Conservation (phyloP, 2,797 vertebrate species). For the Chiloscyllium punctatum region DNA sequence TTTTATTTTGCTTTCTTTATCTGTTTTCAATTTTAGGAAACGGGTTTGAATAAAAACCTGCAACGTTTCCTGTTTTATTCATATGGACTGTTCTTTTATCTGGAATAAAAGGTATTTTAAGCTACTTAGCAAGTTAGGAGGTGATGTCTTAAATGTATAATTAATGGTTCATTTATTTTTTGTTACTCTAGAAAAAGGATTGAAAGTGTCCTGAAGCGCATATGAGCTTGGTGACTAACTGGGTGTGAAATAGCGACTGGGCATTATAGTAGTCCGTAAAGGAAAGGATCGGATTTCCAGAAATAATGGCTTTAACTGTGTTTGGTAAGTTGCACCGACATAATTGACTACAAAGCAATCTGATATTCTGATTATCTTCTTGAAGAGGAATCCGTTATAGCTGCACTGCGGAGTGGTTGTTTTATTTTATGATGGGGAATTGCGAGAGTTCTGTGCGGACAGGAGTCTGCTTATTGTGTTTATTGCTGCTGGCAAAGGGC, state of each 20-base stretch:
- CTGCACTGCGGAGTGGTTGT: no score
- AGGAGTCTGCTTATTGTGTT: conserved; percentile 3
- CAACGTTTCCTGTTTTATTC: neutral
- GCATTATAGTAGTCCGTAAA: neutral
- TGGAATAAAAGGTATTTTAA: neutral
- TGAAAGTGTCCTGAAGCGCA: neutral
- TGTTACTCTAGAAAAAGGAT: neutral
- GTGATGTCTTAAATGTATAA: neutral
- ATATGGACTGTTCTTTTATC: neutral
- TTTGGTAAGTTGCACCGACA: conserved; percentile 48
- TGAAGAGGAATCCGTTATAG: neutral
- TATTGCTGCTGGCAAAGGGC: neutral
- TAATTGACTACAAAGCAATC: conserved; percentile 2
- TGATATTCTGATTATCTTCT: neutral
- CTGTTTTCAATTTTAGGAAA: neutral
- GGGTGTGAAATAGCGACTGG: neutral
- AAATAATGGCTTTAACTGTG: conserved; percentile 50
- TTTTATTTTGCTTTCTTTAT: neutral
- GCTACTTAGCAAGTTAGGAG: neutral
- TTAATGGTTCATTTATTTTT: neutral
- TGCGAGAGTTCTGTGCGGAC: neutral
- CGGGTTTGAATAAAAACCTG: neutral
- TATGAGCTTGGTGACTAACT: neutral
- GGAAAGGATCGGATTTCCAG: conserved; percentile 39
- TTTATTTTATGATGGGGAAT: neutral